A percentile compares a stretch with the other conserved stretches of the same genome.
phyloP scores from a whole-genome alignment of 2,113 vertebrate species.

The Marmota monax region DNA sequence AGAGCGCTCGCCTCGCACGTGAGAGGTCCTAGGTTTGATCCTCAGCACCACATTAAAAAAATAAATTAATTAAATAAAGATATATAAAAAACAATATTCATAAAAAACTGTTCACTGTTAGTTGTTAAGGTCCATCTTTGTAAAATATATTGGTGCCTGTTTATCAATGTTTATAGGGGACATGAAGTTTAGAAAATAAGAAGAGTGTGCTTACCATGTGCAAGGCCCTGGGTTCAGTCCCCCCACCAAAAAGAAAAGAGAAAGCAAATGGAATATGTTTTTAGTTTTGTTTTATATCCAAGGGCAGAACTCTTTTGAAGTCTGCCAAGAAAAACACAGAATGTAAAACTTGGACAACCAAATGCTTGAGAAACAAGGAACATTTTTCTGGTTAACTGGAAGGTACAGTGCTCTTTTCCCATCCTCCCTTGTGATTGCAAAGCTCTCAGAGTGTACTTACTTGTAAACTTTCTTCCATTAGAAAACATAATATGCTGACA shows the following conservation, averaged over 20 bases:
- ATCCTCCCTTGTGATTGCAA: not conserved
- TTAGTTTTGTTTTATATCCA: not conserved
- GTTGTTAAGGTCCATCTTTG: not conserved
- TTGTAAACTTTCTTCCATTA: not conserved
- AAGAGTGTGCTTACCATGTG: no score
- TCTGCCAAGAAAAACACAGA: not conserved
- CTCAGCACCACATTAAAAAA: no score
- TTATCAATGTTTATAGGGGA: not conserved
- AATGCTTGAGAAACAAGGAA: not conserved
- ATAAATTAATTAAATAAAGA: no score
- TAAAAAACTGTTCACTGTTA: accelerated
- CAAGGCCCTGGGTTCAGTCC: not conserved
- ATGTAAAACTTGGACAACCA: not conserved
- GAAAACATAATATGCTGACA: not conserved
- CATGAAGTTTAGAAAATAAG: not conserved
- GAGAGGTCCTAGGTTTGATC: no score
- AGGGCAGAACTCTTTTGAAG: not conserved
- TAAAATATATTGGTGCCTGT: accelerated
- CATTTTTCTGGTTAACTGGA: not conserved
- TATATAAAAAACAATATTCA: no score
- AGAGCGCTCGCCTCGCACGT: no score
- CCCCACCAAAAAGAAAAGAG: not conserved
- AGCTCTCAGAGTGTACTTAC: not conserved
- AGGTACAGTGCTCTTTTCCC: not conserved
- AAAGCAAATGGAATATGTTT: no score